Evolutionary conservation across 2,888 invertebrate species (phyloP).

Genomic region (Cosmia trapezina): DNA sequence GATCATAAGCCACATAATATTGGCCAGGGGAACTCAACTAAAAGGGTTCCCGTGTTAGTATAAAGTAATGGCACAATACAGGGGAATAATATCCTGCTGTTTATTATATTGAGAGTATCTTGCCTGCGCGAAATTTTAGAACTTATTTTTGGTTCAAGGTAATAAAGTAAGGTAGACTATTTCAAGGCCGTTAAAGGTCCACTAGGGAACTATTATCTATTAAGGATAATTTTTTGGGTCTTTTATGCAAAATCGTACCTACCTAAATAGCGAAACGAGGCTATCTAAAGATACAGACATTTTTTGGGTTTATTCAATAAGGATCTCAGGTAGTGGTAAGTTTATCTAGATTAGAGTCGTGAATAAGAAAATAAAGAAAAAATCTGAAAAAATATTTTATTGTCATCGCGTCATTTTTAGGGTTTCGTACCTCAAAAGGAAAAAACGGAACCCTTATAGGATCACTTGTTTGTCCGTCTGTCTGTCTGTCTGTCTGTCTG

Average conservation of each 20-base stretch:
- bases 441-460: no score
- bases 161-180: not conserved
- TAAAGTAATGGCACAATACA: conserved; percentile 49
- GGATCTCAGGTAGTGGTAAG: no score
- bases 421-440: no score
- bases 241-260: not conserved
- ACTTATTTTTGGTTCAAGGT: conserved; percentile 29
- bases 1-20: conserved; percentile 45
- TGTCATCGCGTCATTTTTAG: not conserved
- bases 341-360: not conserved
- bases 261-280: not conserved
- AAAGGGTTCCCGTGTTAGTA: conserved; percentile 63
- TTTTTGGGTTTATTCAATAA: not conserved
- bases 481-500: no score
- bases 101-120: conserved; percentile 41
- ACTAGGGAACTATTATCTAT: conserved; percentile 22
- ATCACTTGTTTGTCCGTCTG: no score
- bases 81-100: conserved; percentile 45
- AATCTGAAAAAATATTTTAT: not conserved
- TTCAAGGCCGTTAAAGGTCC: not conserved
- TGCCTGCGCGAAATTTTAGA: conserved; percentile 12
- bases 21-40: conserved; percentile 49
- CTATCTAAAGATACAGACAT: not conserved
- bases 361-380: not conserved
- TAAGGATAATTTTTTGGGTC: conserved; percentile 21